Evolutionary conservation across 2,888 invertebrate species (phyloP).

Genomic region (Melieria omissa): DNA sequence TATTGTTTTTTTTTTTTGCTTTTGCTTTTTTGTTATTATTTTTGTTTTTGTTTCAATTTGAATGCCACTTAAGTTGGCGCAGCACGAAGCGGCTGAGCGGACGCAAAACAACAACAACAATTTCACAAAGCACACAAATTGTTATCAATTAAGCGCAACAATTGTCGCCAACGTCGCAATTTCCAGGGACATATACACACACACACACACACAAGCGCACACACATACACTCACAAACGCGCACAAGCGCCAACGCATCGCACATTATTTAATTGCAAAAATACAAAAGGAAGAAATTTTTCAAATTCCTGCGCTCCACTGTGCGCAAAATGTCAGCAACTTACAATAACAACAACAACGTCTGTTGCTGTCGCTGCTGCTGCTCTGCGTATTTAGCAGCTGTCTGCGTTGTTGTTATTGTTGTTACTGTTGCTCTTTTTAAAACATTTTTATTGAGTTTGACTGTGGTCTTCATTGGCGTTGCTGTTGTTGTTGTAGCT

Average conservation of each 20-base stretch:
- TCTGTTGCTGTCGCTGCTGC: neutral
- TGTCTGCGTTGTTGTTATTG: neutral
- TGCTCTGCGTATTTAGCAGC: neutral
- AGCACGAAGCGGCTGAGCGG: too few species aligned
- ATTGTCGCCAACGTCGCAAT: slow-evolving; percentile 14
- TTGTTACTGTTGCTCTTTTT: neutral
- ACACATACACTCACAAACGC: neutral
- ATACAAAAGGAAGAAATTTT: slow-evolving; percentile 20
- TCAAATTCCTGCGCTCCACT: slow-evolving; percentile 3
- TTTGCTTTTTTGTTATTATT: too few species aligned
- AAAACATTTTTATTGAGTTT: neutral
- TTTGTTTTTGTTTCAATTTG: too few species aligned
- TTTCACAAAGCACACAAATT: neutral
- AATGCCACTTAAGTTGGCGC: too few species aligned
- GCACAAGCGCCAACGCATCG: neutral
- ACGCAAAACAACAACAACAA: too few species aligned
- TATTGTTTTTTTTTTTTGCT: too few species aligned
- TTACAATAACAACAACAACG: slow-evolving; percentile 1
- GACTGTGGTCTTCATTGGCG: slow-evolving; percentile 1
- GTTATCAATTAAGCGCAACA: slow-evolving; percentile 26
- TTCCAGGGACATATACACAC: slow-evolving; percentile 16
- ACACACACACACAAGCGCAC: neutral
- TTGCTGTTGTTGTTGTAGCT: neutral
- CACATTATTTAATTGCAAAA: slow-evolving; percentile 13
- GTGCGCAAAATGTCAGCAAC: too few species aligned